Evolutionary conservation across 2,888 invertebrate genomes (phyloP).

Genomic region (Hoplodrina blanda): DNA sequence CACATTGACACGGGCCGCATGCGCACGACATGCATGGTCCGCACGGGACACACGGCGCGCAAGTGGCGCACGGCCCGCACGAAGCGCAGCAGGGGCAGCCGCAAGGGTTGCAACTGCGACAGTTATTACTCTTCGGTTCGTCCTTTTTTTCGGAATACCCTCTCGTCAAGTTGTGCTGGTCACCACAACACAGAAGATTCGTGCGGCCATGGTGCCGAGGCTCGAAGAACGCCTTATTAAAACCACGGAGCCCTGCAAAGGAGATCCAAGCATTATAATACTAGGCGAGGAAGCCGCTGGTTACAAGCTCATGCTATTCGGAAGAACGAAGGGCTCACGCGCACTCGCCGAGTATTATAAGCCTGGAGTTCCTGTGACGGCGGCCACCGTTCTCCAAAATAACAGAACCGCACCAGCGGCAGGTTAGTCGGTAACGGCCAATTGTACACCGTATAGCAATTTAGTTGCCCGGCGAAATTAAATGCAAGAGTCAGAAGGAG

Average conservation of each 20-base stretch:
- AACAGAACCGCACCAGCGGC: constrained; percentile 78
- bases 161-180: constrained; percentile 68
- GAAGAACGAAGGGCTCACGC: constrained; percentile 80
- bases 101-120: background rate
- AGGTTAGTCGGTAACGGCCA: constrained; percentile 21
- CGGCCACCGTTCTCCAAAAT: constrained; percentile 86
- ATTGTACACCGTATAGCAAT: constrained; percentile 12
- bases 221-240: constrained; percentile 60
- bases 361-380: constrained; percentile 79
- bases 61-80: constrained; percentile 67
- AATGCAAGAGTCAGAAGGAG: background rate
- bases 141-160: constrained; percentile 73
- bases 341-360: constrained; percentile 84
- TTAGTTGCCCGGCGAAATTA: background rate
- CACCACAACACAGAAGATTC: constrained; percentile 72
- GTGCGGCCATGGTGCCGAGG: constrained; percentile 61
- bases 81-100: constrained; percentile 6
- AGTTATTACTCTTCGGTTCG: constrained; percentile 58
- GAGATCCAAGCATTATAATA: constrained; percentile 85
- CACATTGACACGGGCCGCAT: constrained; percentile 67
- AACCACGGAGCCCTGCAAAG: constrained; percentile 78
- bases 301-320: constrained; percentile 80
- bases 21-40: constrained; percentile 68
- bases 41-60: constrained; percentile 68
- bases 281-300: constrained; percentile 77